Percentiles rank a stretch among this genome's conserved stretches.
phyloP scores from a whole-genome alignment of 2,113 vertebrate genomes.

The Colius striatus region DNA sequence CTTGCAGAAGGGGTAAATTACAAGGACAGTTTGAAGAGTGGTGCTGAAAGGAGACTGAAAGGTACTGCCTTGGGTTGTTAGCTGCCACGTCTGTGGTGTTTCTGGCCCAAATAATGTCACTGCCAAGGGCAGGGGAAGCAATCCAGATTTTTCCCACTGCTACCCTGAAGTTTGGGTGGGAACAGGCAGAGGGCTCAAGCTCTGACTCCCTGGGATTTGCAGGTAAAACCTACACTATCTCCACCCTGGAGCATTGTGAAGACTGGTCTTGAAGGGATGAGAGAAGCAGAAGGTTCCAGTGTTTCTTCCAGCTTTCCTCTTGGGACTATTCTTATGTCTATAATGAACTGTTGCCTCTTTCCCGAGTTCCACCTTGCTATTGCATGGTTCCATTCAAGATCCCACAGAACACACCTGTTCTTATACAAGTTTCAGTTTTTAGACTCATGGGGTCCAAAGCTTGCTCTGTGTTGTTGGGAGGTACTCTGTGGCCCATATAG shows the following conservation, averaged over 20 bases:
- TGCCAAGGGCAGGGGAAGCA: not conserved
- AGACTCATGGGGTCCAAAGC: not conserved
- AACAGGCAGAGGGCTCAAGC: not conserved
- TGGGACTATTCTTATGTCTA: not conserved
- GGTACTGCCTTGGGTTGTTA: not conserved
- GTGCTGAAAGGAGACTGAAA: not conserved
- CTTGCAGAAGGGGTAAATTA: not conserved
- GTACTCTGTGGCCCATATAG: not conserved
- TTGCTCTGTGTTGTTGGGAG: not conserved
- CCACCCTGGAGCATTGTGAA: not conserved
- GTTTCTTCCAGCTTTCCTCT: not conserved
- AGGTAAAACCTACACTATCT: not conserved
- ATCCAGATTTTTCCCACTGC: not conserved
- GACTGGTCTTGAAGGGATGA: not conserved
- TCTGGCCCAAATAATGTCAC: not conserved
- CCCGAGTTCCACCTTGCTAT: not conserved
- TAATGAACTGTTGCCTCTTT: not conserved
- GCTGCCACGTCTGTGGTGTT: not conserved
- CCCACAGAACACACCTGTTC: not conserved
- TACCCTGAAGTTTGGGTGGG: not conserved
- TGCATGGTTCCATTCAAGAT: not conserved
- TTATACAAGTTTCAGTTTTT: not conserved
- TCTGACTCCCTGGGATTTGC: not conserved
- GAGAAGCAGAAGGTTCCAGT: not conserved
- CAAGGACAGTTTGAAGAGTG: not conserved